phyloP scores from a whole-genome alignment of 1,140 invertebrate genomes.

The Hirudo medicinalis region DNA sequence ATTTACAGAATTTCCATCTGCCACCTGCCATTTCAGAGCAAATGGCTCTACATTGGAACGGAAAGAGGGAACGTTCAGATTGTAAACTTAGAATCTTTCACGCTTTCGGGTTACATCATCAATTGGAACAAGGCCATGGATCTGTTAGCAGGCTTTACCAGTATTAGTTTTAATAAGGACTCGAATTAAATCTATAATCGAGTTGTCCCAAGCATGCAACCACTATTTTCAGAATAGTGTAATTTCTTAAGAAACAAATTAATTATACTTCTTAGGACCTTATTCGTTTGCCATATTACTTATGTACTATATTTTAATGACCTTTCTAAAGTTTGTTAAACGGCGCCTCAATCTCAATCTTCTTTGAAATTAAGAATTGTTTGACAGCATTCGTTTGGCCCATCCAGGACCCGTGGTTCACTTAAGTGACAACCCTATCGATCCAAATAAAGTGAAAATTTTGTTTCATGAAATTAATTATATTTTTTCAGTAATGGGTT shows the following conservation, averaged over 20 bases:
- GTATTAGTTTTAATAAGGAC: neutral
- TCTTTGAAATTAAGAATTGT: too few relatives aligned
- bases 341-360: neutral
- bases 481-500: neutral
- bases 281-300: too few relatives aligned
- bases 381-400: constrained; percentile 70
- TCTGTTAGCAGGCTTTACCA: constrained; percentile 62
- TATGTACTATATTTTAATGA: neutral
- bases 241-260: too few relatives aligned
- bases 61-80: constrained; percentile 95
- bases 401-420: constrained; percentile 87
- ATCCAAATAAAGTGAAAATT: constrained; percentile 70
- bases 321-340: neutral
- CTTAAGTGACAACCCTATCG: constrained; percentile 85
- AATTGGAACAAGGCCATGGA: constrained; percentile 99
- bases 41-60: constrained; percentile 96
- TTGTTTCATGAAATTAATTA: neutral
- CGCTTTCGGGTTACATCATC: constrained; percentile 91
- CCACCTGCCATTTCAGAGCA: constrained; percentile 83
- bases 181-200: too few relatives aligned
- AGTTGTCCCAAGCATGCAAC: too few relatives aligned
- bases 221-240: too few relatives aligned
- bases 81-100: constrained; percentile 88
- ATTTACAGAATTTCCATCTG: constrained; percentile 72
- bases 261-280: too few relatives aligned